phyloP scores from a whole-genome alignment of 1,140 invertebrate species.

The Eriocheir sinensis region DNA sequence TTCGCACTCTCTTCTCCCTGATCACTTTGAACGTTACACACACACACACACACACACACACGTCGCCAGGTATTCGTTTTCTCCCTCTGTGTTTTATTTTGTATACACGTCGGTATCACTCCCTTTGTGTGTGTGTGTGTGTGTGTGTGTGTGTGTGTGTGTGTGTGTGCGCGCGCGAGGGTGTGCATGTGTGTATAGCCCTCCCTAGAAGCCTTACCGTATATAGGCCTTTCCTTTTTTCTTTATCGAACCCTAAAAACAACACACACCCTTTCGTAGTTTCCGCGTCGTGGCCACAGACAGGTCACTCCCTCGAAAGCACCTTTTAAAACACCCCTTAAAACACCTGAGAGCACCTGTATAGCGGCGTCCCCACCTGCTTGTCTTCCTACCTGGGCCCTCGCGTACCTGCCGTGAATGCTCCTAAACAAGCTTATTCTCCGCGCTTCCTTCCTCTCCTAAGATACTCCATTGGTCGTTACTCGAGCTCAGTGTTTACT shows the following conservation, averaged over 20 bases:
- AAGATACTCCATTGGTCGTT: conserved; percentile 13
- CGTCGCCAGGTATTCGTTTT: background rate
- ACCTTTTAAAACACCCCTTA: too few species aligned
- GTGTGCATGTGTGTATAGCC: background rate
- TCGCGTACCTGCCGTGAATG: too few species aligned
- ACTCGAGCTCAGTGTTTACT: background rate
- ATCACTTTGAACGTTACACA: background rate
- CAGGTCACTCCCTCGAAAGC: background rate
- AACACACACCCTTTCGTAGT: background rate
- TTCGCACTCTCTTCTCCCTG: background rate
- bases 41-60: conserved; percentile 22
- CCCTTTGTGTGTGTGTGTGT: background rate
- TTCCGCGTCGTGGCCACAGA: background rate
- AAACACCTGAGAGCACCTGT: too few species aligned
- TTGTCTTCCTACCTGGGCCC: background rate
- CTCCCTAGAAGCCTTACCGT: too few species aligned
- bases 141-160: conserved; percentile 14
- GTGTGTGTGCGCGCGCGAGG: background rate
- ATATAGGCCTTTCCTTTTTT: too few species aligned
- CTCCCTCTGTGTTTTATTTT: background rate
- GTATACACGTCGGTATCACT: background rate
- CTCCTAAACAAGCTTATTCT: background rate
- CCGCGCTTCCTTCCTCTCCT: background rate
- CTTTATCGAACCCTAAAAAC: too few species aligned
- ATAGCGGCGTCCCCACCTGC: too few species aligned